Evolutionary conservation across 2,888 invertebrate genomes (phyloP), one percentile per base, ranked within the genome.

Genomic region (Diogma glabrata): DNA sequence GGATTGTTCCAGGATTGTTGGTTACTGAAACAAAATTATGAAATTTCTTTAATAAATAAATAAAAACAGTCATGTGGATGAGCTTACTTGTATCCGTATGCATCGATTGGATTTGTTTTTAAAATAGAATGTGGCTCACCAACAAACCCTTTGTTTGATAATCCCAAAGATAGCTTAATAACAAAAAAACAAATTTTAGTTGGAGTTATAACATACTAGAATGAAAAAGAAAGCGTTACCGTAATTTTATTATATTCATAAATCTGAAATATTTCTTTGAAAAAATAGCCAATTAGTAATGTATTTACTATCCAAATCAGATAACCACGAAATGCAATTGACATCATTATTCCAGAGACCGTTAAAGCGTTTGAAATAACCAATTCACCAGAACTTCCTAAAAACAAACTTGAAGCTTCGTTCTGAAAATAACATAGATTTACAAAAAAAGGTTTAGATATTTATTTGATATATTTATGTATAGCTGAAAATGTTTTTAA

Each of bases 241-340:
- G n/a, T 47, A n/a, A 51, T 43, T 40, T 46, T 52, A 51, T 56
- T 56, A 28, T 53, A 54, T 43, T 54, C 52, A 33, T 49, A 50
- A 33, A 56, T 52, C 24, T 53, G 51, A 50, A 57, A 57, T 6
- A 57, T 59, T 53, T 56, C 58, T 16, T 55, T 55, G 12, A 59
- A 58, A 17, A 70, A 56, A 54, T 61, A 64, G 50, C 63, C 47
- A 30, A 66, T 54, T 19, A 71, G 54, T 2, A 59, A 54, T 8
- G 67, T 50, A 57, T 73, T 73, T 2, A 71, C 58, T 8, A 69
- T 24, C 71, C 70, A 73, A 30, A 73, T 38, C n/a, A 70, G 52
- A 55, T 67, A 72, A 10, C 73, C 73, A 54, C 71, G 67, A 9
- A 72, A 61, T 2, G 70, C 63, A 17, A 73, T 58, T 10, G 68